These are phyloP conservation scores for Lasioglossum albipes DNA, from an alignment of 1,140 invertebrate species.

Conservation along the genomic window DNA sequence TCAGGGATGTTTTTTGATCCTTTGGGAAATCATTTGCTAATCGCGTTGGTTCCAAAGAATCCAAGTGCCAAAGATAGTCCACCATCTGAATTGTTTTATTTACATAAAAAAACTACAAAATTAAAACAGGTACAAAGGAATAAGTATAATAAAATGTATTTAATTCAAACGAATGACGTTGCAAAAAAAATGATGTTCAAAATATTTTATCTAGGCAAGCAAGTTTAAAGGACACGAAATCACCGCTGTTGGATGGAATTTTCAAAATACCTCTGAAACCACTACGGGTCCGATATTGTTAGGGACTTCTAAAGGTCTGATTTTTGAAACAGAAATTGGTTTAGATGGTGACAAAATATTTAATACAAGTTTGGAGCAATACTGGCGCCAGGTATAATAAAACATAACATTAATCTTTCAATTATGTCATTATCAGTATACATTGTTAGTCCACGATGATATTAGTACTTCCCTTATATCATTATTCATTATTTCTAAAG, in stretches of 20 bases:
- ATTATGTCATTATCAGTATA: constrained; percentile 29
- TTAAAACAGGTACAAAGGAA: constrained; percentile 80
- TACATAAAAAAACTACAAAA: constrained; percentile 85
- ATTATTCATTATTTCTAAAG: constrained; percentile 78
- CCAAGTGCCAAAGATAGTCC: constrained; percentile 81
- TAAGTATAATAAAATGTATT: not conserved
- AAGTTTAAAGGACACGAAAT: constrained; percentile 92
- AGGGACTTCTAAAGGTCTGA: constrained; percentile 94
- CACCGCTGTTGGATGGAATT: constrained; percentile 95
- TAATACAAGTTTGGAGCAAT: constrained; percentile 87
- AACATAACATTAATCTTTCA: constrained; percentile 18
- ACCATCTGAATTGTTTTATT: constrained; percentile 88
- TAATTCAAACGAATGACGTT: not conserved
- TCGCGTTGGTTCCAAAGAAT: constrained; percentile 85
- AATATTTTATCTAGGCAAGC: constrained; percentile 72
- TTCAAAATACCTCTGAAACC: constrained; percentile 85
- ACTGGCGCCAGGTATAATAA: constrained; percentile 90
- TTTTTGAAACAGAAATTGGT: constrained; percentile 94
- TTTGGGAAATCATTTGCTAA: constrained; percentile 90
- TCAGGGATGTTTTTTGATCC: constrained; percentile 92
- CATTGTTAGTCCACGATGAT: constrained; percentile 33
- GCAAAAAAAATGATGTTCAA: constrained; percentile 26
- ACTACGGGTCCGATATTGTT: constrained; percentile 90
- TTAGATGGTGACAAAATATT: constrained; percentile 91
- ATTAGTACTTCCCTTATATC: constrained; percentile 59